Base-by-base conservation (phyloP, 2,113 vertebrate genomes). In the Tretioscincus oriximinensis region DNA sequence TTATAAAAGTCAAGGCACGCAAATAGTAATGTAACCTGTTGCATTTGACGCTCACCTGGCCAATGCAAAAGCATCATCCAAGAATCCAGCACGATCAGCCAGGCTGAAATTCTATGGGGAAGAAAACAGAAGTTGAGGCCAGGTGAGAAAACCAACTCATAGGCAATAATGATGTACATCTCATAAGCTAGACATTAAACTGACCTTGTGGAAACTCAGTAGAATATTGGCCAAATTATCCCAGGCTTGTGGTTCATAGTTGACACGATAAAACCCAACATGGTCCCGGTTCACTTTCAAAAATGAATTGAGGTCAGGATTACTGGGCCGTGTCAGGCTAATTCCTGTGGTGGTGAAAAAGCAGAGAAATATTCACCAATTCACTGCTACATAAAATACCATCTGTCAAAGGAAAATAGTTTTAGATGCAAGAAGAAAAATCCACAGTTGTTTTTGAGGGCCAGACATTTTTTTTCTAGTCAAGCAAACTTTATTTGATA, bases 181-280 rank as follows among this genome's bases (percentile, higher is more conserved):
- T 76, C 79, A 0, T 21, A 75, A 82, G 61, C 69, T 5, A 90
- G 18, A 47, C 41, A 64, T 9, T 9, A 49, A n/a, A 90, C 94
- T 90, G 92, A 99, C 98, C 90, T 0, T 0, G 74, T 95, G 90
- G 74, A 92, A 85, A 26, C 0, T 35, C 2, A 51, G 1, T 47
- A 99, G 94, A 72, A 90, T 78, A 7, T 1, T 0, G 71, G 90
- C 93, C 84, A 99, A 94, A 0, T 0, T 0, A 2, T 8, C 61
- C 98, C 98, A 99, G 85, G 93, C 93, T 81, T 11, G 0, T 58
- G 2, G 68, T 2, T 96, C 87, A 82, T 99, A 96, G 91, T 98
- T 98, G 88, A 99, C 97, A 81, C 97, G 94, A 88, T 96, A 99
- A 93, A 97, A 99, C 68, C 98, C 98, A 83, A 97, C 90, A 83